Evolutionary conservation across 2,113 vertebrate genomes (phyloP).

Genomic region (Fulica atra): DNA sequence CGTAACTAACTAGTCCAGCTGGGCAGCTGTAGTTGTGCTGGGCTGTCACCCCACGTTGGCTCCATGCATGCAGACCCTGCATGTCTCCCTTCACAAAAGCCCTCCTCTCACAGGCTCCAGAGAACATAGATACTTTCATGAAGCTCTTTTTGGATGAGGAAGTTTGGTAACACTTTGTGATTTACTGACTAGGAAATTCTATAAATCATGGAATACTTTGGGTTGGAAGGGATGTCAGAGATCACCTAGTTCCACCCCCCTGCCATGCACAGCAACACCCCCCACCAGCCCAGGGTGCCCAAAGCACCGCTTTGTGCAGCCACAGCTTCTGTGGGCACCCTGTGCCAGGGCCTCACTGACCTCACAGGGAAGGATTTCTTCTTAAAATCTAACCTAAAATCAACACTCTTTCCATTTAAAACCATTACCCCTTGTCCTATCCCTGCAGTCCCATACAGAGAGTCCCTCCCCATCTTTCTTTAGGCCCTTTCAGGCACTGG

Average conservation of each 20-base stretch:
- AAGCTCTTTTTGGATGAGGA: background rate
- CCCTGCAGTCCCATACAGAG: background rate
- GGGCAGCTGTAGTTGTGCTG: background rate
- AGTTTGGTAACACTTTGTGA: background rate
- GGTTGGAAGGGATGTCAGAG: background rate
- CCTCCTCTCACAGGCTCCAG: background rate
- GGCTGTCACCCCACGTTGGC: background rate
- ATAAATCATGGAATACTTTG: background rate
- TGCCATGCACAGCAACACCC: background rate
- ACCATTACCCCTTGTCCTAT: too few species aligned
- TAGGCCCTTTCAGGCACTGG: background rate
- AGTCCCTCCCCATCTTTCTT: too few species aligned
- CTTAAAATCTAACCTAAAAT: background rate
- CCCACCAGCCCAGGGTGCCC: background rate
- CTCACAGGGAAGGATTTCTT: background rate
- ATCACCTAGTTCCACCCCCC: background rate
- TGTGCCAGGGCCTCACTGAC: background rate
- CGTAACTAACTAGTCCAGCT: background rate
- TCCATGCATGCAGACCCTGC: background rate
- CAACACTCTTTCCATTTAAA: background rate
- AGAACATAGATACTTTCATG: background rate
- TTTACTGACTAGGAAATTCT: background rate
- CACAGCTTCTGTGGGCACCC: background rate
- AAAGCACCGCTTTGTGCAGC: too few species aligned
- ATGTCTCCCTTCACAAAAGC: background rate